Evolutionary conservation across 2,888 invertebrate genomes (phyloP), one percentile per base, ranked within the genome.

Genomic region (Zygaena filipendulae): DNA sequence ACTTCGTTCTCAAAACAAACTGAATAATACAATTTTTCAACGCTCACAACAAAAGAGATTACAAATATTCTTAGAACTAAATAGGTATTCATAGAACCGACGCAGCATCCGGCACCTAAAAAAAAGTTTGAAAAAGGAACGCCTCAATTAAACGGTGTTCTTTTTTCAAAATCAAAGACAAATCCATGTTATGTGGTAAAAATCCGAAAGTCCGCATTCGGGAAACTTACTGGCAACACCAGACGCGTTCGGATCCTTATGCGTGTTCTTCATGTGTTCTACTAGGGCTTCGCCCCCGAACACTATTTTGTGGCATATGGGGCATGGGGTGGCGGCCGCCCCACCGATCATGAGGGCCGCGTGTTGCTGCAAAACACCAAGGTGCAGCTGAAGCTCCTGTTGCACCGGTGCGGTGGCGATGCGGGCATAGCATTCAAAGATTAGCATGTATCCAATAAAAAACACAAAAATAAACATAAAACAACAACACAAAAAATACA

Each of bases 331-430:
- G 46, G 94, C 92, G 59, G 92, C 91, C 43, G 94, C 93, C 52
- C 94, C 94, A 56, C 94, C 93, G 62, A 88, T 88, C 83, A 92
- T 90, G 62, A 95, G 86, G 59, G 94, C 94, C 51, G 91, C 91
- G 82, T 95, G 95, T 88, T 95, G 94, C 90, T 94, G 92, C 86
- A 92, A 88, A 85, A 92, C 91, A 88, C 92, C 91, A 85, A 90
- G 87, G 87, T 92, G 91, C 83, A 90, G 86, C 87, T 92, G 92
- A 85, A 91, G 89, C 87, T 89, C 89, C 90, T 87, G 81, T 63
- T 59, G 66, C 71, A 64, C 68, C 70, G 64, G 46, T 29, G 43
- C 38, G 52, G 56, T 55, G 66, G 69, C 62, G 69, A 57, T 62
- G 70, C 58, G 74, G 68, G 70, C 75, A 75, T 70, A 72, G 62